Conservation (phyloP, 2,113 vertebrate genomes). For the Onychostoma macrolepis region DNA sequence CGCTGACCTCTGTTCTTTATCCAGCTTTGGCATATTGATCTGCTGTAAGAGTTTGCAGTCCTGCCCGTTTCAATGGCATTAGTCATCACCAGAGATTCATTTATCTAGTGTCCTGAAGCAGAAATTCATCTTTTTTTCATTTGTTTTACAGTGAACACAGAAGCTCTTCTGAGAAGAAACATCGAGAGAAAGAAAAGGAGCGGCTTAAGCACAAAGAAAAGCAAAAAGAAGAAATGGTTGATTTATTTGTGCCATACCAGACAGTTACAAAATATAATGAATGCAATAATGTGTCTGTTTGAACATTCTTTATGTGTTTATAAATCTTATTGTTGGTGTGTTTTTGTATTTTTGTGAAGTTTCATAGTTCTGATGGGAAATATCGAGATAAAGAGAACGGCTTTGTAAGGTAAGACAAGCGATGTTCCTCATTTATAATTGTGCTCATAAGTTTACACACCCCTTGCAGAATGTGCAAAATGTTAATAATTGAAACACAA, state of each 20-base stretch:
- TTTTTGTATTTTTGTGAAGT: conserved; percentile 66
- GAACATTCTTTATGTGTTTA: neutral
- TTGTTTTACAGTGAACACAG: conserved; percentile 84
- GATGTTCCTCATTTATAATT: neutral
- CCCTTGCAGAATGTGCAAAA: too few species aligned
- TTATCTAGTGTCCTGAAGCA: neutral
- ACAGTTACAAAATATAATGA: neutral
- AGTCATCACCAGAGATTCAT: neutral
- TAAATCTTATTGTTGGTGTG: neutral
- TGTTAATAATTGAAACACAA: too few species aligned
- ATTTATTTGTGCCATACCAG: neutral
- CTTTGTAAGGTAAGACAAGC: conserved; percentile 83
- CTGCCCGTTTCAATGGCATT: neutral
- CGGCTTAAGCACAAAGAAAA: conserved; percentile 88
- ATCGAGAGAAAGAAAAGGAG: conserved; percentile 87
- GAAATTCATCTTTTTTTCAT: neutral
- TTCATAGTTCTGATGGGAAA: conserved; percentile 81
- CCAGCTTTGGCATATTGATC: neutral
- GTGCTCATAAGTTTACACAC: too few species aligned
- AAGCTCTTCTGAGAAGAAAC: conserved; percentile 94
- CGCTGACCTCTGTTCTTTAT: too few species aligned
- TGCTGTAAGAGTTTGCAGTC: neutral
- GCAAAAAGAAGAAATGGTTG: conserved; percentile 83
- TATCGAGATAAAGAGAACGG: conserved; percentile 94
- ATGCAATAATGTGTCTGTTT: neutral